Percentiles rank a stretch among this genome's conserved stretches.
phyloP scores from a whole-genome alignment of 2,797 vertebrate genomes.

The Melanotaenia trifasciata region DNA sequence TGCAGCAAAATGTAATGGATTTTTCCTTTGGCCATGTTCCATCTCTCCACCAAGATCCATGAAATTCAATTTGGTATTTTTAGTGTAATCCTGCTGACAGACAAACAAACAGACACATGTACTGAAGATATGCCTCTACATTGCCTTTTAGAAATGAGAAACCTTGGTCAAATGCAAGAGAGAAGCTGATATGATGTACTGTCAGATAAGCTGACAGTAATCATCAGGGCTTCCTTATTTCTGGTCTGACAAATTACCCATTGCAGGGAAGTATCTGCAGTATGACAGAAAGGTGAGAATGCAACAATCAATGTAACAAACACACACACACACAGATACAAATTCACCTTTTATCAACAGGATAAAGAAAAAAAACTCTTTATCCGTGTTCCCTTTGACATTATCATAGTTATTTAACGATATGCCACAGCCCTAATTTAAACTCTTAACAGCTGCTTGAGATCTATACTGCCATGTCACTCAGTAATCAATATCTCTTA shows the following conservation, averaged over 20 bases:
- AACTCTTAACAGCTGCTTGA: constrained; percentile 76
- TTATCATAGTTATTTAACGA: constrained; percentile 65
- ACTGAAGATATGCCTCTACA: neutral
- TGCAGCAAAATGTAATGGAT: constrained; percentile 1
- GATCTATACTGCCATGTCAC: constrained; percentile 74
- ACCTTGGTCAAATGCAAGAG: constrained; percentile 5
- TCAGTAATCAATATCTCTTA: constrained; percentile 72
- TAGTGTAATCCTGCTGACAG: constrained; percentile 13
- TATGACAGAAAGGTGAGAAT: neutral
- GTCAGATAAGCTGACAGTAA: constrained; percentile 14
- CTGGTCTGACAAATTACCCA: constrained; percentile 16
- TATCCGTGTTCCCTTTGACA: constrained; percentile 27
- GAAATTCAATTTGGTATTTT: constrained; percentile 14
- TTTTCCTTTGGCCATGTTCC: constrained; percentile 27
- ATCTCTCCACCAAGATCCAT: constrained; percentile 14
- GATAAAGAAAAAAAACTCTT: constrained; percentile 33
- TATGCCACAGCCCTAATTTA: constrained; percentile 68
- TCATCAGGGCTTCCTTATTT: constrained; percentile 16
- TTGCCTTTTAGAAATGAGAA: neutral
- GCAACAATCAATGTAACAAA: neutral
- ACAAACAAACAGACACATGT: constrained; percentile 4
- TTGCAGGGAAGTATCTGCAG: constrained; percentile 19
- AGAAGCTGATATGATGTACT: constrained; percentile 8
- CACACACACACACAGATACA: neutral
- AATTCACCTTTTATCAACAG: constrained; percentile 6